Percentiles rank a stretch among this genome's conserved stretches.
phyloP scores from a whole-genome alignment of 1,140 invertebrate species.

The Ceratina japonica region DNA sequence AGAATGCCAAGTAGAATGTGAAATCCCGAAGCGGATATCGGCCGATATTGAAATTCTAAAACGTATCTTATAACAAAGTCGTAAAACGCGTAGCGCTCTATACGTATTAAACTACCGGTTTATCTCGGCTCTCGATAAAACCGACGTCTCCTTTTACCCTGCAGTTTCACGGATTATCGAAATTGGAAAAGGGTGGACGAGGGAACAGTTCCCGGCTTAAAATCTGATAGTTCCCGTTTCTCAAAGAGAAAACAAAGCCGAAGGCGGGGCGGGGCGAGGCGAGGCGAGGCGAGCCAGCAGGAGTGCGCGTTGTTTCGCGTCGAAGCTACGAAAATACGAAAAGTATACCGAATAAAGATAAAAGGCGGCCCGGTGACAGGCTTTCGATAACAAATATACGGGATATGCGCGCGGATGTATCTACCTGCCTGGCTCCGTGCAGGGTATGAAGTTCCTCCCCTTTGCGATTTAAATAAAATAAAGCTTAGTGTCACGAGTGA shows the following conservation, averaged over 20 bases:
- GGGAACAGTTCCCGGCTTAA: background rate
- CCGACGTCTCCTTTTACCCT: background rate
- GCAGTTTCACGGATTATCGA: too few species aligned
- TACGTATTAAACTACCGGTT: background rate
- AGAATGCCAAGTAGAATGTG: slow-evolving; percentile 39
- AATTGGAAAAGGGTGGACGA: background rate
- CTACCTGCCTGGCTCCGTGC: too few species aligned
- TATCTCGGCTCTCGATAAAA: background rate
- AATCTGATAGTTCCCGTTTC: slow-evolving; percentile 10
- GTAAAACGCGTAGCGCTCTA: background rate
- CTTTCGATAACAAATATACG: slow-evolving; percentile 21
- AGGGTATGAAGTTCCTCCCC: background rate
- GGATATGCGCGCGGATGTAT: background rate
- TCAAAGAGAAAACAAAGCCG: background rate
- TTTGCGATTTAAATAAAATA: slow-evolving; percentile 21
- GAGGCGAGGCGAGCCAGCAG: too few species aligned
- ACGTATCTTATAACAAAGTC: background rate
- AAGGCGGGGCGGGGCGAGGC: background rate
- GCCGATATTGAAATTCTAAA: background rate
- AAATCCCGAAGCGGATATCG: too few species aligned
- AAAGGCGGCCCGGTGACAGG: background rate
- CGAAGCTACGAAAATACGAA: background rate
- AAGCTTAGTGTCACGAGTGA: slow-evolving; percentile 25
- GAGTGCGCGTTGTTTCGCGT: slow-evolving; percentile 19
- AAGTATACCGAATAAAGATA: slow-evolving; percentile 16